Conservation (phyloP, 2,113 vertebrate genomes). For the Plecotus auritus region DNA sequence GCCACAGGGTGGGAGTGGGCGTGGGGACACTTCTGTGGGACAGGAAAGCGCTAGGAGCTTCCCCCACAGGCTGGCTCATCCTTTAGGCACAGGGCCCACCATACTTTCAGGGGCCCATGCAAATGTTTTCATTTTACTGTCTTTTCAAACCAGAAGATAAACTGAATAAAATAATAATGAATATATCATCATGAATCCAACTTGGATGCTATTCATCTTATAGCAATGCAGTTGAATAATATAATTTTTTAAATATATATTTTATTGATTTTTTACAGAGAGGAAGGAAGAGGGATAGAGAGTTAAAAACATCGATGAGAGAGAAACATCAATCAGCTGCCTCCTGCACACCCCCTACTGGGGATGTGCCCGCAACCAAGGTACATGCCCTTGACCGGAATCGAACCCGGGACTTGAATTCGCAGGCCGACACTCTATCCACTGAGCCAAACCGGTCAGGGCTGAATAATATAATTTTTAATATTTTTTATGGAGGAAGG, state of each 20-base stretch:
- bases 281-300: too few species aligned
- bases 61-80: neutral
- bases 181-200: neutral
- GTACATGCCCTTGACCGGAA: too few species aligned
- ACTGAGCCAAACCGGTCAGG: too few species aligned
- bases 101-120: neutral
- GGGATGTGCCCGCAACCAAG: too few species aligned
- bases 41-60: neutral
- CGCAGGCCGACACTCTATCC: too few species aligned
- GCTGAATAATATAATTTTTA: neutral
- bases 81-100: neutral
- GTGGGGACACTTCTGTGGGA: neutral
- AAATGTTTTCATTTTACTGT: constrained; percentile 23
- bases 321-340: too few species aligned
- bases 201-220: neutral
- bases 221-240: neutral
- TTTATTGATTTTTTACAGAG: too few species aligned
- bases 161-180: neutral
- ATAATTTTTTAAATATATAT: too few species aligned
- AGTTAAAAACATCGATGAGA: too few species aligned
- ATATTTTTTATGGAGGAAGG: neutral
- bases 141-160: constrained; percentile 12
- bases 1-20: rapidly evolving
- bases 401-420: too few species aligned
- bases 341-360: too few species aligned